Percentiles rank a stretch among this genome's conserved stretches.
These are phyloP conservation scores for Naja naja DNA, from an alignment of 2,113 vertebrate genomes.

Conservation along the genomic window DNA sequence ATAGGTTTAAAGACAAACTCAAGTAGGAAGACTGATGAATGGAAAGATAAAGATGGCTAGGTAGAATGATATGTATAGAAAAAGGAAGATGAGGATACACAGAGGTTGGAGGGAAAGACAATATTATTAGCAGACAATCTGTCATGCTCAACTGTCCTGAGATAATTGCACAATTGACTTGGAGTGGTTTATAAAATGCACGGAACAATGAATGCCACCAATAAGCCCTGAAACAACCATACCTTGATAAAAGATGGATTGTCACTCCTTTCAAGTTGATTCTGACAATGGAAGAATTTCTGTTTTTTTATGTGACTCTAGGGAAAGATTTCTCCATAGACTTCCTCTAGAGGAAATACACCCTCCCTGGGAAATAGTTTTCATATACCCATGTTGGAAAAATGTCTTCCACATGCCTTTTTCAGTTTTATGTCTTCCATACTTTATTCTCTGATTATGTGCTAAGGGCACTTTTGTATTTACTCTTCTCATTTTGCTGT, in stretches of 20 bases:
- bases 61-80: neutral
- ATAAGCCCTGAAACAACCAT: neutral
- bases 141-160: neutral
- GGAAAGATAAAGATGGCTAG: neutral
- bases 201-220: neutral
- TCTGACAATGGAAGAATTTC: neutral
- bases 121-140: neutral
- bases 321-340: neutral
- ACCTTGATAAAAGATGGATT: neutral
- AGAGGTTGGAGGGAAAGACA: neutral
- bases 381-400: neutral
- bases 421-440: neutral
- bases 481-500: neutral
- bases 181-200: neutral
- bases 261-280: neutral
- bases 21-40: neutral
- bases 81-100: neutral
- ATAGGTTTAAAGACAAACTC: neutral
- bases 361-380: neutral
- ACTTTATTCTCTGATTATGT: neutral
- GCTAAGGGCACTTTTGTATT: neutral
- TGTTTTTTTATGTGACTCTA: neutral
- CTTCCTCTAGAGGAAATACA: neutral
- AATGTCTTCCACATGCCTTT: neutral
- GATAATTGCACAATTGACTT: neutral